Conservation (phyloP, 2,797 vertebrate genomes). For the Crenuchus spilurus region DNA sequence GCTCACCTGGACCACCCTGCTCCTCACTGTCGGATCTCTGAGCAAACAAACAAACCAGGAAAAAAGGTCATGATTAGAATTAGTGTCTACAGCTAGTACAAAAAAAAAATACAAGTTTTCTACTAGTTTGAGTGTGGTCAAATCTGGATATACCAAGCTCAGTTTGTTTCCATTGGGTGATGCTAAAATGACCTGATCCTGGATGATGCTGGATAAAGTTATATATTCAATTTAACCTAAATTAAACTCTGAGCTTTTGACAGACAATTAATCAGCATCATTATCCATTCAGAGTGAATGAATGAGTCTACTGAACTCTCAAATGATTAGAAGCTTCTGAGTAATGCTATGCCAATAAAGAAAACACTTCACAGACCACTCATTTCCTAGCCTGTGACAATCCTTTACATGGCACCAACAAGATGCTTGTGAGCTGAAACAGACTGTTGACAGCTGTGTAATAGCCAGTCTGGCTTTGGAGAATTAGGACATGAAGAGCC, state of each 20-base stretch:
- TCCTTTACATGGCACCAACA: neutral
- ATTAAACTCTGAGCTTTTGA: too few relatives aligned
- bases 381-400: neutral
- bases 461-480: neutral
- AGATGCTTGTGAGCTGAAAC: neutral
- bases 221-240: too few relatives aligned
- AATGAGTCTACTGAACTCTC: too few relatives aligned
- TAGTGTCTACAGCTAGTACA: constrained; percentile 2
- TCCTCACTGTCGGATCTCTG: constrained; percentile 91
- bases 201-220: too few relatives aligned
- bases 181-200: too few relatives aligned
- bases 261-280: too few relatives aligned
- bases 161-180: too few relatives aligned
- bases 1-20: constrained; percentile 81
- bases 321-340: neutral
- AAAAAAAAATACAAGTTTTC: too few relatives aligned
- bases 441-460: neutral
- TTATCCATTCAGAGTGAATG: too few relatives aligned
- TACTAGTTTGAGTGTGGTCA: too few relatives aligned
- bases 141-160: too few relatives aligned
- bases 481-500: neutral
- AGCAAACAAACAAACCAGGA: constrained; percentile 39
- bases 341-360: neutral
- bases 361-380: neutral
- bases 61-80: neutral